Evolutionary conservation across 2,888 invertebrate genomes (phyloP).

Genomic region (Caenorhabditis auriculariae): DNA sequence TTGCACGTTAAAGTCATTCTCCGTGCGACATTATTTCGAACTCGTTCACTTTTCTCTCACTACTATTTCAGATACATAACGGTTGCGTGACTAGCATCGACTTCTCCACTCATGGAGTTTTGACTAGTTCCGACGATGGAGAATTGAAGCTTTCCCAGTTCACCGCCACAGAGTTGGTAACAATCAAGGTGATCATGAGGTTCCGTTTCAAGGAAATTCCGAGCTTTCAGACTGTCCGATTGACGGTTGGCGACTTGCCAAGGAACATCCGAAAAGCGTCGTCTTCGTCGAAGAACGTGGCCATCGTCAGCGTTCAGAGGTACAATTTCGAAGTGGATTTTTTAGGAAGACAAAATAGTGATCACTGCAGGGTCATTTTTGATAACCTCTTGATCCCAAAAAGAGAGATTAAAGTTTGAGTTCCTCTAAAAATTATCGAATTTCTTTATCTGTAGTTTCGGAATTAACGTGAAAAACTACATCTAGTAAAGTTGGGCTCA

Average conservation of each 20-base stretch:
- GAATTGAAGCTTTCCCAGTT: slow-evolving; percentile 11
- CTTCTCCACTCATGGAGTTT: slow-evolving; percentile 13
- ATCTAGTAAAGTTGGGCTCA: too few relatives aligned
- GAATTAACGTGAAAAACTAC: too few relatives aligned
- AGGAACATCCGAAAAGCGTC: slow-evolving; percentile 19
- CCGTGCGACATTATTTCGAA: neutral
- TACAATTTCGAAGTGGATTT: slow-evolving; percentile 1
- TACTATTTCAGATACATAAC: slow-evolving; percentile 7
- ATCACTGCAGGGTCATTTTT: too few relatives aligned
- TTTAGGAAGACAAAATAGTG: too few relatives aligned
- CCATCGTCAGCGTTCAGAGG: slow-evolving; percentile 20
- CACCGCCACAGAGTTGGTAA: slow-evolving; percentile 5
- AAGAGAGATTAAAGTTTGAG: neutral
- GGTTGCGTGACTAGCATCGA: slow-evolving; percentile 16
- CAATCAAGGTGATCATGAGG: neutral
- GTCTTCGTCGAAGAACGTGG: slow-evolving; percentile 13
- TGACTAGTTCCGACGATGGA: slow-evolving; percentile 17
- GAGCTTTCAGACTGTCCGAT: slow-evolving; percentile 1
- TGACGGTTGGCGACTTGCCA: slow-evolving; percentile 18
- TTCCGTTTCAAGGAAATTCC: too few relatives aligned
- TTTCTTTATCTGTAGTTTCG: too few relatives aligned
- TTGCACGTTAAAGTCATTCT: too few relatives aligned
- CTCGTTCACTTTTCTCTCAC: too few relatives aligned
- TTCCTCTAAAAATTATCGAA: neutral
- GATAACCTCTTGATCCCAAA: too few relatives aligned